Evolutionary conservation across 1,140 invertebrate species (phyloP), one percentile per base, ranked within the genome.

Genomic region (Lordiphosa stackelbergi): DNA sequence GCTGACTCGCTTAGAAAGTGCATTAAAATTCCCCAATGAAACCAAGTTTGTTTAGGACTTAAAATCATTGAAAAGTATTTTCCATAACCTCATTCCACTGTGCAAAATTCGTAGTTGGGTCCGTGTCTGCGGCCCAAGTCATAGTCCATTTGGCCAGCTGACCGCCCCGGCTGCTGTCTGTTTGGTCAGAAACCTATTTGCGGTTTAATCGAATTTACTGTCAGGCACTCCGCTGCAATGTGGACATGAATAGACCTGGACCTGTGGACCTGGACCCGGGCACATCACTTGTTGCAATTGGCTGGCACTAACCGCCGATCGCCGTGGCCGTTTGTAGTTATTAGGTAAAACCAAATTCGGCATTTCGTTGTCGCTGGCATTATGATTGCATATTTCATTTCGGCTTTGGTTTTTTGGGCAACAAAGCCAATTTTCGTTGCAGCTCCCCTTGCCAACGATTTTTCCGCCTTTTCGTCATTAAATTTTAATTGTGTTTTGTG

Each of bases 401-500:
- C 52, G 49, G 36, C 37, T 53, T 52, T 35, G 37, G 52, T 31
- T 45, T 22, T 12, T 66, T 66, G 63, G 63, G 53, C 49, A 61
- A 69, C 65, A 61, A 45, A 68, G 56, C 38, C 65, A 69, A 68
- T 68, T 68, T 69, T 53, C 49, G 36, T 22, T 11, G 56, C 16
- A 60, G 64, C 42, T 47, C 45, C 53, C 61, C 71, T 53, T 1
- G 28, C 28, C 28, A 68, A 68, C 51, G 58, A 68, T 81, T 72
- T 69, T 77, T 83, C 77, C 77, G 77, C 77, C 77, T 81, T 83
- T 81, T 81, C 64, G 77, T 73, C 77, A 83, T 83, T 84, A 83
- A 77, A 83, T 83, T 83, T 83, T 77, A 83, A 83, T 83, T 83
- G 77, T 83, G 66, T 68, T 79, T 81, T 71, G 38, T 58, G 38